phyloP scores from a whole-genome alignment of 2,113 vertebrate species.

The Sinocyclocheilus grahami region DNA sequence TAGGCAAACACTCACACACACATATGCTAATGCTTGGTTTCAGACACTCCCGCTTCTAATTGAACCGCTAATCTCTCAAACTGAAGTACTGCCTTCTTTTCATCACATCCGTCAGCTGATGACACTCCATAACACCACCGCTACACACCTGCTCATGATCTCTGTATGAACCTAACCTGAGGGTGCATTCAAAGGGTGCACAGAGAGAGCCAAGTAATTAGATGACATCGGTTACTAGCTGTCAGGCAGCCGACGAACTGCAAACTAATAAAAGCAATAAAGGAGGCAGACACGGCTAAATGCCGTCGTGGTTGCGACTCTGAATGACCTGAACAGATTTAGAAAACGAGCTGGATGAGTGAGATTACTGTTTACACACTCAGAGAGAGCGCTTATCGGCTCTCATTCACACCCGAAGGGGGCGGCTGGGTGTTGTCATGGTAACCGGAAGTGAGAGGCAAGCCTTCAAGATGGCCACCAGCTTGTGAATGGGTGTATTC shows the following conservation, averaged over 20 bases:
- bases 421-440: conserved; percentile 66
- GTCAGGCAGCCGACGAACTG: neutral
- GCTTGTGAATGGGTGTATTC: conserved; percentile 80
- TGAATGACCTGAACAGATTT: conserved; percentile 69
- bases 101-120: conserved; percentile 4
- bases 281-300: conserved; percentile 50
- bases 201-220: conserved; percentile 9
- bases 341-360: conserved; percentile 69
- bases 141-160: conserved; percentile 23
- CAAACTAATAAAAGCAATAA: conserved; percentile 47
- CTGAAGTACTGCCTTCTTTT: conserved; percentile 6
- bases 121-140: neutral
- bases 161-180: conserved; percentile 8
- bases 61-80: conserved; percentile 39
- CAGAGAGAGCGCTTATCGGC: conserved; percentile 65
- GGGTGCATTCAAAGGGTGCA: neutral
- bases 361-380: conserved; percentile 63
- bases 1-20: neutral
- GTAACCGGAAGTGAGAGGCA: conserved; percentile 77
- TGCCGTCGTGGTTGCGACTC: conserved; percentile 50
- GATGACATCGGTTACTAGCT: conserved; percentile 20
- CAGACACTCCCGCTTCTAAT: conserved; percentile 38
- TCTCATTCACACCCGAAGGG: conserved; percentile 39
- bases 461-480: conserved; percentile 78
- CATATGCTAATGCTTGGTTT: conserved; percentile 40